Conservation (phyloP, 1,140 invertebrate species). For the Drosophila quadrilineata region DNA sequence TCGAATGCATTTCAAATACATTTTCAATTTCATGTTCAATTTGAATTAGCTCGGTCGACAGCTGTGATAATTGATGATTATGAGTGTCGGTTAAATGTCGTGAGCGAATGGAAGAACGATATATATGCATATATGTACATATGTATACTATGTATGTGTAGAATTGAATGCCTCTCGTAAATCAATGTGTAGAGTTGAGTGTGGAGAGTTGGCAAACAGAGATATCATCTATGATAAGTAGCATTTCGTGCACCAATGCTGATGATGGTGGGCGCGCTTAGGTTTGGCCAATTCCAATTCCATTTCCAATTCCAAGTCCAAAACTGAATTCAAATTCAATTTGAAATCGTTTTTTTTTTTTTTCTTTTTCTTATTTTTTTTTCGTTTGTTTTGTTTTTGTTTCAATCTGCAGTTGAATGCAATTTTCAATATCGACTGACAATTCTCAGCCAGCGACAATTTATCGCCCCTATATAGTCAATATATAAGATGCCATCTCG, state of each 20-base stretch:
- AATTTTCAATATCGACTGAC: no score
- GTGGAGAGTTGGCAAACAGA: conserved; percentile 20
- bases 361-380: no score
- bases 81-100: conserved; percentile 63
- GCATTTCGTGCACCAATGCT: conserved; percentile 25
- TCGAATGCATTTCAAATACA: conserved; percentile 15
- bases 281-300: conserved; percentile 56
- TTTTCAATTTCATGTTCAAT: conserved; percentile 32
- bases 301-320: background rate
- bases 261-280: conserved; percentile 46
- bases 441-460: conserved; percentile 4
- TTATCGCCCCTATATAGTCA: conserved; percentile 29
- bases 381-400: background rate
- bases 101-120: conserved; percentile 31
- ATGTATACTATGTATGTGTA: background rate
- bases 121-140: conserved; percentile 14
- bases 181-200: conserved; percentile 13
- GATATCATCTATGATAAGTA: conserved; percentile 40
- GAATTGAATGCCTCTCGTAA: conserved; percentile 25
- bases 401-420: no score
- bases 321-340: no score
- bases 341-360: no score
- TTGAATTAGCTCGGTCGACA: conserved; percentile 41
- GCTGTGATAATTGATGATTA: conserved; percentile 72
- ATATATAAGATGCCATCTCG: conserved; percentile 38